Percentiles rank a stretch among this genome's conserved stretches.
phyloP scores from a whole-genome alignment of 2,113 vertebrate species.

The Heterotilapia buettikoferi region DNA sequence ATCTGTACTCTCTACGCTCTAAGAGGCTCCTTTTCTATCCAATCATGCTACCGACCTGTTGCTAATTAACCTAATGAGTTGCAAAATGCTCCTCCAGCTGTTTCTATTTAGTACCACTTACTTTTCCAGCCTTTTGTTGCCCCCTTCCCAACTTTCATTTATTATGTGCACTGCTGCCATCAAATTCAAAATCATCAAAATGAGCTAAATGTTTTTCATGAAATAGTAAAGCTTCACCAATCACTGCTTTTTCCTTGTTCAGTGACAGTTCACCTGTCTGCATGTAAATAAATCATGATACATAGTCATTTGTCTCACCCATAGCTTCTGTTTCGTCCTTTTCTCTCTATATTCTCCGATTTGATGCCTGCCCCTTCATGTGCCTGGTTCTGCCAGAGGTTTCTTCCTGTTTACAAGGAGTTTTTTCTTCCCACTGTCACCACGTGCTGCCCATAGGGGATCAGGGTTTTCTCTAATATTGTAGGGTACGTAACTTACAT shows the following conservation, averaged over 20 bases:
- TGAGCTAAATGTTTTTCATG: background rate
- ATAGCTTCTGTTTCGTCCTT: background rate
- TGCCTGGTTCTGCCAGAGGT: background rate
- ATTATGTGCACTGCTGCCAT: background rate
- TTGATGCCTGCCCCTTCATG: background rate
- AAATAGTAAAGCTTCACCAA: background rate
- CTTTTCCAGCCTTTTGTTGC: background rate
- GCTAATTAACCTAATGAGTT: background rate
- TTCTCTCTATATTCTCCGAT: background rate
- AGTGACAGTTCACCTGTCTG: background rate
- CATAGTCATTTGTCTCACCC: background rate
- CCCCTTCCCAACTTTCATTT: background rate
- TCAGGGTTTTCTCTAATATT: background rate
- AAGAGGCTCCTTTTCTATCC: background rate
- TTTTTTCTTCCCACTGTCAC: background rate
- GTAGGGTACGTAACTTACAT: background rate
- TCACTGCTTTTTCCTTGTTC: background rate
- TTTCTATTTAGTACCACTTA: background rate
- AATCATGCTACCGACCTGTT: background rate
- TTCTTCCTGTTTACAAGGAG: background rate
- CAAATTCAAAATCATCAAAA: background rate
- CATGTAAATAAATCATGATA: background rate
- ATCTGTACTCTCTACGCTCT: background rate
- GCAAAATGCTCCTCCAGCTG: background rate
- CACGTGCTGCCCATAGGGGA: background rate